phyloP scores from a whole-genome alignment of 37 sponge, comb jelly and placozoan genomes.

The Spongilla lacustris region DNA sequence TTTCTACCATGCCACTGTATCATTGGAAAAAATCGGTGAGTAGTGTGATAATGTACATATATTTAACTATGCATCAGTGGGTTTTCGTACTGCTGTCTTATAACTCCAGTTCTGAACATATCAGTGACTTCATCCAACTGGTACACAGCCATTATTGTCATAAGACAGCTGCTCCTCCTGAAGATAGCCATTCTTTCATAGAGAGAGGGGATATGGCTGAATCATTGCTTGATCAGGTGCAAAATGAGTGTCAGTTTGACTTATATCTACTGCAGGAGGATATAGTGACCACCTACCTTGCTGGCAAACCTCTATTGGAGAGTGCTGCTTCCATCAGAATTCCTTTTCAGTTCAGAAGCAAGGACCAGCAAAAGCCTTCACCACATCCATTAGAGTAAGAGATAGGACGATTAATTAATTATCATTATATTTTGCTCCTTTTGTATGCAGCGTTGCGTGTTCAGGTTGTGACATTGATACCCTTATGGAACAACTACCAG shows the following conservation, averaged over 20 bases:
- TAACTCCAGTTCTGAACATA: slow-evolving; percentile 40
- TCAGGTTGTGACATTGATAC: not conserved
- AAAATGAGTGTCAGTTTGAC: slow-evolving; percentile 16
- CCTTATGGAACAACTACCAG: slow-evolving; percentile 23
- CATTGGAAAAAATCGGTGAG: no score
- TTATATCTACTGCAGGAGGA: slow-evolving; percentile 63
- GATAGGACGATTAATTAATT: no score
- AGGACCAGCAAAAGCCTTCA: not conserved
- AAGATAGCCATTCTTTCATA: no score
- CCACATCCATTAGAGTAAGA: not conserved
- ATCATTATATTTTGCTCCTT: not conserved
- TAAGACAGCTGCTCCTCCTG: not conserved
- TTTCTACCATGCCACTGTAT: slow-evolving; percentile 25
- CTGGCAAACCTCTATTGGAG: slow-evolving; percentile 66
- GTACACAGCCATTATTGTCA: slow-evolving; percentile 49
- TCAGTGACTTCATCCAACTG: slow-evolving; percentile 56
- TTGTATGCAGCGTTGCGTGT: not conserved
- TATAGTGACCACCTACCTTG: slow-evolving; percentile 34
- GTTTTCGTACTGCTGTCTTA: no score
- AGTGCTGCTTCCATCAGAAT: not conserved
- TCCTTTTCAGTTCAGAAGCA: not conserved
- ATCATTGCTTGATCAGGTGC: no score
- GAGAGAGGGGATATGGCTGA: no score
- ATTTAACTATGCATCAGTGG: no score
- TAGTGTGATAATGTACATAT: slow-evolving; percentile 25